These are phyloP conservation scores for Drosophila glabriapex DNA, from an alignment of 2,888 invertebrate genomes.

Conservation along the genomic window DNA sequence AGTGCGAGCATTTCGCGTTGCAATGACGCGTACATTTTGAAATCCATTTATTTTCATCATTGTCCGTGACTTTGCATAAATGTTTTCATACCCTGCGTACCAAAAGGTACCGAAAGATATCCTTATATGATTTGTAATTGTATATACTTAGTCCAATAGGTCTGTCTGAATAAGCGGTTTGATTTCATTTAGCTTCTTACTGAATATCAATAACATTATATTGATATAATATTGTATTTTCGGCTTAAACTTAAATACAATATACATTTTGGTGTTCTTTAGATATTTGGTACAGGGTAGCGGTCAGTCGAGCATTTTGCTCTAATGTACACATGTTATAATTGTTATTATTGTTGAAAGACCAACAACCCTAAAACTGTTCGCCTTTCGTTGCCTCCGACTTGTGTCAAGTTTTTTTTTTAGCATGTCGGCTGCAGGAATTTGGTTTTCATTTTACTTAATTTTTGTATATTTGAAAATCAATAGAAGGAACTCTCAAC, in stretches of 20 bases:
- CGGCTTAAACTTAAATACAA: not conserved
- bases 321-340: not conserved
- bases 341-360: constrained; percentile 55
- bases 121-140: not conserved
- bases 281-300: not conserved
- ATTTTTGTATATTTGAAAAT: constrained; percentile 11
- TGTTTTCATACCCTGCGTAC: constrained; percentile 21
- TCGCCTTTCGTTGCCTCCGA: constrained; percentile 18
- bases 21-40: constrained; percentile 76
- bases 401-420: constrained; percentile 33
- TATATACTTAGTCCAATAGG: not conserved
- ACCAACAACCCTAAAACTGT: constrained; percentile 34
- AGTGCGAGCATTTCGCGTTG: constrained; percentile 26
- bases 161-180: not conserved
- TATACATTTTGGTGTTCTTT: not conserved
- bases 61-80: constrained; percentile 80
- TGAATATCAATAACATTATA: not conserved
- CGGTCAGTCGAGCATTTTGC: not conserved
- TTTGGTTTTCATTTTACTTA: constrained; percentile 22
- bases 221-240: not conserved
- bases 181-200: not conserved
- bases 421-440: constrained; percentile 25
- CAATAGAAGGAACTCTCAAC: constrained; percentile 6
- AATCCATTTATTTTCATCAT: constrained; percentile 85
- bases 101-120: not conserved